phyloP scores from a whole-genome alignment of 2,113 vertebrate species.

The Pteronura brasiliensis region DNA sequence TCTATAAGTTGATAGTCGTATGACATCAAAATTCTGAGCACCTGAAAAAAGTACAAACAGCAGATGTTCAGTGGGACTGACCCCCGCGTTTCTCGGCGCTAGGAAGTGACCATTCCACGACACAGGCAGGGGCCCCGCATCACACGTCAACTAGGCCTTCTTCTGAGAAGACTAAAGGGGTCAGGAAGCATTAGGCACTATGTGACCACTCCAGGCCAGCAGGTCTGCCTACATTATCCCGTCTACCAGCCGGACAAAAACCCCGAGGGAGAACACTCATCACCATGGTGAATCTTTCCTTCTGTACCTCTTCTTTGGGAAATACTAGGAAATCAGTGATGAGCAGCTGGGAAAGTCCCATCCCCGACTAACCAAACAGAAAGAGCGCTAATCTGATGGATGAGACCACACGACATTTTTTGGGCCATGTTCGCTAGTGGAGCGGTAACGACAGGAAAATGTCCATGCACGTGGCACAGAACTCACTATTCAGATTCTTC shows the following conservation, averaged over 20 bases:
- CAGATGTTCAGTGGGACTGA: neutral
- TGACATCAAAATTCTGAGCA: conserved; percentile 98
- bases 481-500: neutral
- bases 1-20: conserved; percentile 96
- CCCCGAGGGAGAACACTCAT: neutral
- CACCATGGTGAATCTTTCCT: neutral
- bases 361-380: neutral
- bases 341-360: neutral
- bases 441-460: neutral
- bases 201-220: neutral
- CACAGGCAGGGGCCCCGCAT: neutral
- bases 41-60: conserved; percentile 82
- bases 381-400: neutral
- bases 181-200: neutral
- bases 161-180: neutral
- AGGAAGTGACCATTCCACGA: neutral
- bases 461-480: neutral
- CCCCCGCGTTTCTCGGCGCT: neutral
- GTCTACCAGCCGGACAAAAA: neutral
- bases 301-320: neutral
- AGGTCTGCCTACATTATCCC: neutral
- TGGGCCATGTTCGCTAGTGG: neutral
- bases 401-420: neutral
- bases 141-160: neutral
- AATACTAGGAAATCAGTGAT: neutral